Percentiles rank a stretch among this genome's conserved stretches.
Conservation (phyloP, 2,888 invertebrate genomes). For the Vanessa cardui region DNA sequence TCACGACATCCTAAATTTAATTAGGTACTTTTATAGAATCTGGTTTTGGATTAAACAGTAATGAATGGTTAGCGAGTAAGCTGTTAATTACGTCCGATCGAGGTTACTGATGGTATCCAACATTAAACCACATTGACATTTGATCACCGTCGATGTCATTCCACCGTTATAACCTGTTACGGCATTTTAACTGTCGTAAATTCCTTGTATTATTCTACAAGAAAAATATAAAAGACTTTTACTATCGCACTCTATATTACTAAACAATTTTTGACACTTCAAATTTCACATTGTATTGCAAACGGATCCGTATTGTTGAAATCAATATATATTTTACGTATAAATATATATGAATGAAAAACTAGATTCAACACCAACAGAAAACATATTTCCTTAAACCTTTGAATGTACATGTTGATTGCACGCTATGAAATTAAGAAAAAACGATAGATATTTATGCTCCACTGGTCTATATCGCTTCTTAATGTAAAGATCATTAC, state of each 20-base stretch:
- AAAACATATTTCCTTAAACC: background rate
- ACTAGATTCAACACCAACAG: too few relatives aligned
- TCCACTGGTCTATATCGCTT: conserved; percentile 63
- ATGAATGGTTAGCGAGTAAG: background rate
- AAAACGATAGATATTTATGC: conserved; percentile 48
- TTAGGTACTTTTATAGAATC: background rate
- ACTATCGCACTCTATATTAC: too few relatives aligned
- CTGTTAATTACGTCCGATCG: background rate
- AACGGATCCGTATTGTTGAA: background rate
- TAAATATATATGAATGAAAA: too few relatives aligned
- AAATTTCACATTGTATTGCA: too few relatives aligned
- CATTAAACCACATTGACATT: conserved; percentile 23
- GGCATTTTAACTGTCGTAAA: conserved; percentile 19
- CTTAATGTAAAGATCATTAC: conserved; percentile 27
- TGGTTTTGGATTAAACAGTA: background rate
- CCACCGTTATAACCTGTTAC: conserved; percentile 26
- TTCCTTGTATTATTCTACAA: background rate
- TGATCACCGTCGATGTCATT: conserved; percentile 21
- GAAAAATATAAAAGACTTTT: too few relatives aligned
- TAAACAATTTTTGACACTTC: too few relatives aligned
- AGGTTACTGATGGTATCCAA: conserved; percentile 13
- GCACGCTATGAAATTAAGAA: conserved; percentile 9
- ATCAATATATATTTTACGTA: background rate
- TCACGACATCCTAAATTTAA: background rate
- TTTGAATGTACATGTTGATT: background rate